A percentile compares a stretch with the other conserved stretches of the same genome.
Evolutionary conservation across 2,113 vertebrate genomes (phyloP).

Genomic region (Glaucidium brasilianum): DNA sequence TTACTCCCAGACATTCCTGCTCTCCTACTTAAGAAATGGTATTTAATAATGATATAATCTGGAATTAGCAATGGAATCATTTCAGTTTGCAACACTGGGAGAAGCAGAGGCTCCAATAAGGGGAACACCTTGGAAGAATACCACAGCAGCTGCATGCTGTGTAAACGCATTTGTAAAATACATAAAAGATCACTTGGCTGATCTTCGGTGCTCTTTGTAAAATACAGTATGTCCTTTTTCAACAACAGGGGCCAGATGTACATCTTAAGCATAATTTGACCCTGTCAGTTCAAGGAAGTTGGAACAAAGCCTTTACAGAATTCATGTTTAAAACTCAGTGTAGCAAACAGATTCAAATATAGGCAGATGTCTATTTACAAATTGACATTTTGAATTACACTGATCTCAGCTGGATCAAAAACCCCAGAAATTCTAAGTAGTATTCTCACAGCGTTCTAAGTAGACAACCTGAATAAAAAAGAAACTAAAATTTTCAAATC

Average conservation of each 20-base stretch:
- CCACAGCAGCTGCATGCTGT: constrained; percentile 15
- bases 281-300: neutral
- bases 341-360: neutral
- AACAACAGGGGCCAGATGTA: neutral
- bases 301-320: neutral
- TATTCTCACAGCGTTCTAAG: neutral
- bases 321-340: neutral
- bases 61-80: constrained; percentile 1
- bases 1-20: neutral
- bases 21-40: neutral
- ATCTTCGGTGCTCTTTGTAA: constrained; percentile 14
- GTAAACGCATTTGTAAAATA: constrained; percentile 18
- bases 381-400: neutral
- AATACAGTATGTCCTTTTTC: constrained; percentile 17
- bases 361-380: neutral
- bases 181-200: constrained; percentile 6
- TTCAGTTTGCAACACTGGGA: neutral
- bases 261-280: neutral
- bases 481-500: neutral
- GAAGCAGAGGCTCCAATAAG: constrained; percentile 30
- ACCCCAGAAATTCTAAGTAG: neutral
- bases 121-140: constrained; percentile 28
- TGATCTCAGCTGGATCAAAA: neutral
- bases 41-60: constrained; percentile 7
- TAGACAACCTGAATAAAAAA: neutral